phyloP scores from a whole-genome alignment of 37 sponge, comb jelly and placozoan species.

The Hexactinellida sp. region DNA sequence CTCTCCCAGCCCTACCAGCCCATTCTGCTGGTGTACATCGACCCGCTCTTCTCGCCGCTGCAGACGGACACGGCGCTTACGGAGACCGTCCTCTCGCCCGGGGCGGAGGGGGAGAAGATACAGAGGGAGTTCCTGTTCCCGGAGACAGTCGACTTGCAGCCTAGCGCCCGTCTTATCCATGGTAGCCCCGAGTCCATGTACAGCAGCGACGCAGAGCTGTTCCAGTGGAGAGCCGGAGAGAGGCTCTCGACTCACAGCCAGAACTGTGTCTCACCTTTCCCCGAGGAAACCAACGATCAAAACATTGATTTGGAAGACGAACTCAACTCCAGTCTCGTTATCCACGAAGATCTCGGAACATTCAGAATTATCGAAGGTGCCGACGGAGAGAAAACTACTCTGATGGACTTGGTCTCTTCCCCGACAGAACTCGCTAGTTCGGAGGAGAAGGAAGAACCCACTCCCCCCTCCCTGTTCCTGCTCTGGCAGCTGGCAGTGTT shows the following conservation, averaged over 20 bases:
- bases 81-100: neutral
- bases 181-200: constrained; percentile 6
- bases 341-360: neutral
- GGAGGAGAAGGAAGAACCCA: neutral
- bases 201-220: constrained; percentile 1
- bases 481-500: neutral
- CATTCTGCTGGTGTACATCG: neutral
- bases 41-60: neutral
- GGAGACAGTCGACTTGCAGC: neutral
- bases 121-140: neutral
- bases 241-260: neutral
- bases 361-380: neutral
- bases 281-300: neutral
- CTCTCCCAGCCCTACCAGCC: neutral
- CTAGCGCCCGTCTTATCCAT: neutral
- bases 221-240: neutral
- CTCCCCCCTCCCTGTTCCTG: neutral
- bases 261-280: neutral
- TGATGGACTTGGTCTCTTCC: neutral
- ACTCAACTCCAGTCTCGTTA: neutral
- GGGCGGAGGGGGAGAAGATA: neutral
- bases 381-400: neutral
- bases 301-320: neutral
- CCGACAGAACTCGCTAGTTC: neutral
- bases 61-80: neutral